phyloP scores from a whole-genome alignment of 2,113 vertebrate species.

The Aphyosemion australe region DNA sequence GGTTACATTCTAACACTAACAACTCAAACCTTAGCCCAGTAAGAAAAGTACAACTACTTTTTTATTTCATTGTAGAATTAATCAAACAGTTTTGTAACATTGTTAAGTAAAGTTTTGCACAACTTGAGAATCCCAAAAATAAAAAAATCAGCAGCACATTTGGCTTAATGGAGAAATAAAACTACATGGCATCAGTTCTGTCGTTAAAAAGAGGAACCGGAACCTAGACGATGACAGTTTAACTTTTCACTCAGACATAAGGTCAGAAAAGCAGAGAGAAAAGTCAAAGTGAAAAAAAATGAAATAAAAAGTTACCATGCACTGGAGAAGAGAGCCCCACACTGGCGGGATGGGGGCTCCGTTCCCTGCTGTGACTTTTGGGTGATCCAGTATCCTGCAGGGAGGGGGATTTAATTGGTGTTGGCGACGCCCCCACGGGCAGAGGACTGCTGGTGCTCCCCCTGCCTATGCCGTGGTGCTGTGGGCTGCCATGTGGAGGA shows the following conservation, averaged over 20 bases:
- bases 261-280: background rate
- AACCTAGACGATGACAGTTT: background rate
- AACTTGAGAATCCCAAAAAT: background rate
- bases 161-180: slow-evolving; percentile 28
- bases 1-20: slow-evolving; percentile 18
- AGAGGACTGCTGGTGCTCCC: slow-evolving; percentile 70
- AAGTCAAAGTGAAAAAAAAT: background rate
- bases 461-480: slow-evolving; percentile 68
- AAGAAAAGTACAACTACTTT: background rate
- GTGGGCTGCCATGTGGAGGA: slow-evolving; percentile 73
- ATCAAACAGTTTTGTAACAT: background rate
- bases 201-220: slow-evolving; percentile 24
- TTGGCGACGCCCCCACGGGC: slow-evolving; percentile 54
- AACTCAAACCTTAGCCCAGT: background rate
- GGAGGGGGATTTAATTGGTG: slow-evolving; percentile 66
- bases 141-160: background rate
- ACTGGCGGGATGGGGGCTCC: slow-evolving; percentile 55
- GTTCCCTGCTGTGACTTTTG: slow-evolving; percentile 64
- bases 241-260: slow-evolving; percentile 1
- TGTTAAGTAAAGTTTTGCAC: background rate
- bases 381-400: slow-evolving; percentile 68
- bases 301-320: slow-evolving; percentile 63
- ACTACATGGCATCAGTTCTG: background rate
- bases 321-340: slow-evolving; percentile 58
- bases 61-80: too few species aligned